Evolutionary conservation across 2,113 vertebrate genomes (phyloP), one percentile per base, ranked within the genome.

Genomic region (Rhodinocichla rosea): DNA sequence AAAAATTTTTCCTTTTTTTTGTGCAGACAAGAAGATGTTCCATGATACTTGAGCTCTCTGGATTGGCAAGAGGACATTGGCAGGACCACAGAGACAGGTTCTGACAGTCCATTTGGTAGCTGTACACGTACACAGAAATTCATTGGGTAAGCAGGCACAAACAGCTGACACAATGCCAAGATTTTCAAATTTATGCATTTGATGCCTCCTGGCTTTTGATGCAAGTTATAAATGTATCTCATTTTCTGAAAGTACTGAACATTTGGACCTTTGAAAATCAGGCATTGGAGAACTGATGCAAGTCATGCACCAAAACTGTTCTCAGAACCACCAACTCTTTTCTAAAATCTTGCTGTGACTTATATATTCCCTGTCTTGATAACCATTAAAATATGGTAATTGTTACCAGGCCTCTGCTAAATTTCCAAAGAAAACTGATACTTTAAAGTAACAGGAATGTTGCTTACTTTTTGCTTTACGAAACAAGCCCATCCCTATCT

Each of bases 341-440:
- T 63, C 52, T 9, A 28, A 90, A 86, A 83, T 68, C 56, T 86
- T 93, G 4, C 23, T 67, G 28, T 68, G 63, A 90, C 42, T 93
- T 94, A 45, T 40, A 86, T 93, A 95, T 93, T 93, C 60, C 30
- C n/a, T 86, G 52, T 92, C 40, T 56, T 83, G 83, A 96, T 94
- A 81, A 93, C 67, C 71, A 86, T 89, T 94, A 88, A 96, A 95
- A 88, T 86, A 90, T 64, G 52, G 32, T 95, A 92, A 95, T 92
- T 94, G 83, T 88, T 94, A 88, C 71, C 82, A 96, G 88, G 8
- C 20, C 24, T 88, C 47, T 30, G 22, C 23, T 93, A 71, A 90
- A 81, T 83, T 95, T 90, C 83, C 49, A 83, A 81, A 88, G 85
- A 86, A 95, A 93, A 86, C 35, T 8, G 14, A 80, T 85, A 91